phyloP scores from a whole-genome alignment of 2,797 vertebrate species.

The Denticeps clupeoides region DNA sequence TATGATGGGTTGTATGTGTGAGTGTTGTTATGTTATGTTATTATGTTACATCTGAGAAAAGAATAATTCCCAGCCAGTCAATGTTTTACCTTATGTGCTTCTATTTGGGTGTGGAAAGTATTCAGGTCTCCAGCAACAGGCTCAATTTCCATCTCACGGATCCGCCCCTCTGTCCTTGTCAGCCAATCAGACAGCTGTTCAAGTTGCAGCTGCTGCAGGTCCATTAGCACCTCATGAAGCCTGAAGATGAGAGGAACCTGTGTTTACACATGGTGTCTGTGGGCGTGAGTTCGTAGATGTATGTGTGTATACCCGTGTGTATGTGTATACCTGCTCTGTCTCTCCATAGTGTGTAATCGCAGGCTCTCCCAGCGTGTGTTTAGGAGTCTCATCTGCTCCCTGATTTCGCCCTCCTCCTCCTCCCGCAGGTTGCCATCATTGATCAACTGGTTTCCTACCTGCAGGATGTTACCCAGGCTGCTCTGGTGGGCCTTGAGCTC shows the following conservation, averaged over 20 bases:
- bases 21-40: no score
- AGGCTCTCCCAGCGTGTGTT: slow-evolving; percentile 93
- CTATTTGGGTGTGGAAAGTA: slow-evolving; percentile 69
- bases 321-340: slow-evolving; percentile 74
- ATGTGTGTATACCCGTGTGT: slow-evolving; percentile 4
- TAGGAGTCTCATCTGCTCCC: slow-evolving; percentile 90
- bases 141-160: slow-evolving; percentile 77
- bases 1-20: no score
- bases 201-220: slow-evolving; percentile 87
- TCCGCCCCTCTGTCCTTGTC: slow-evolving; percentile 77
- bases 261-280: slow-evolving; percentile 2
- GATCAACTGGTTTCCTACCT: slow-evolving; percentile 88
- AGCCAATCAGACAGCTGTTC: slow-evolving; percentile 92
- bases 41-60: no score
- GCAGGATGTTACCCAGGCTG: slow-evolving; percentile 89
- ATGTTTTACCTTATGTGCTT: slow-evolving; percentile 80
- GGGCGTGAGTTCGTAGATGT: background rate
- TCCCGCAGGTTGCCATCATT: slow-evolving; percentile 80
- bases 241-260: slow-evolving; percentile 41
- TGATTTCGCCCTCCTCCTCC: slow-evolving; percentile 91
- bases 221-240: slow-evolving; percentile 91
- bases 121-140: slow-evolving; percentile 58
- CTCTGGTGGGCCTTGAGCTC: slow-evolving; percentile 94
- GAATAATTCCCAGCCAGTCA: background rate
- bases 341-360: slow-evolving; percentile 87